phyloP scores from a whole-genome alignment of 1,140 invertebrate species.

The Holotrichia oblita region DNA sequence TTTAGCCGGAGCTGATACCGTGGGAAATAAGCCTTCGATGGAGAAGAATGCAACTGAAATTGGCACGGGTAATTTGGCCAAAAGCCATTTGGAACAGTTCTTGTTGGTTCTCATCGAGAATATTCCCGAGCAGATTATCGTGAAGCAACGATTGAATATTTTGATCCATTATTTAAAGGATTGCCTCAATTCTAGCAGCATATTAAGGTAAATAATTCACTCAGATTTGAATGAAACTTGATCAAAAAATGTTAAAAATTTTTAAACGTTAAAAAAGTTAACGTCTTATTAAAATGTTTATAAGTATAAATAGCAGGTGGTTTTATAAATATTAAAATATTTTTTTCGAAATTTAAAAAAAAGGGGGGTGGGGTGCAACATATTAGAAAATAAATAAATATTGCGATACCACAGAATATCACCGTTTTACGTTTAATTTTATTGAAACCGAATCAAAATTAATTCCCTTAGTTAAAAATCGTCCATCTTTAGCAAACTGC shows the following conservation, averaged over 20 bases:
- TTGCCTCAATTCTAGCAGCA: conserved; percentile 49
- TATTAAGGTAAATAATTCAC: conserved; percentile 45
- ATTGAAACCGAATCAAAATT: too few species aligned
- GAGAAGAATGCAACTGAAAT: conserved; percentile 52
- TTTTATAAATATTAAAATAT: too few species aligned
- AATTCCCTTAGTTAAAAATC: too few species aligned
- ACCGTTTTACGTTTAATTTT: too few species aligned
- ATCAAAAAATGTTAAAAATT: not conserved
- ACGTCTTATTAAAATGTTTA: too few species aligned
- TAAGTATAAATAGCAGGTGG: too few species aligned
- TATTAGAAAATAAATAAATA: too few species aligned
- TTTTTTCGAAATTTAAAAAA: too few species aligned
- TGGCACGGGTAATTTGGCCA: conserved; percentile 54
- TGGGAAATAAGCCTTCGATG: conserved; percentile 46
- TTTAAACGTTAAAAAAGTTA: not conserved
- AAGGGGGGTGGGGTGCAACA: too few species aligned
- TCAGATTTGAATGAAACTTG: not conserved
- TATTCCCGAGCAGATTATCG: conserved; percentile 48
- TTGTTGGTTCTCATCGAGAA: conserved; percentile 51
- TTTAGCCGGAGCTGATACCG: conserved; percentile 53
- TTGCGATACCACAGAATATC: too few species aligned
- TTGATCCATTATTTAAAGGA: conserved; percentile 53
- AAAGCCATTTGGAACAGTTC: conserved; percentile 56
- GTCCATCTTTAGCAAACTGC: too few species aligned
- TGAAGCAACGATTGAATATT: conserved; percentile 52